A percentile compares a stretch with the other conserved stretches of the same genome.
phyloP scores from a whole-genome alignment of 2,888 invertebrate species.

The Nomada flava region DNA sequence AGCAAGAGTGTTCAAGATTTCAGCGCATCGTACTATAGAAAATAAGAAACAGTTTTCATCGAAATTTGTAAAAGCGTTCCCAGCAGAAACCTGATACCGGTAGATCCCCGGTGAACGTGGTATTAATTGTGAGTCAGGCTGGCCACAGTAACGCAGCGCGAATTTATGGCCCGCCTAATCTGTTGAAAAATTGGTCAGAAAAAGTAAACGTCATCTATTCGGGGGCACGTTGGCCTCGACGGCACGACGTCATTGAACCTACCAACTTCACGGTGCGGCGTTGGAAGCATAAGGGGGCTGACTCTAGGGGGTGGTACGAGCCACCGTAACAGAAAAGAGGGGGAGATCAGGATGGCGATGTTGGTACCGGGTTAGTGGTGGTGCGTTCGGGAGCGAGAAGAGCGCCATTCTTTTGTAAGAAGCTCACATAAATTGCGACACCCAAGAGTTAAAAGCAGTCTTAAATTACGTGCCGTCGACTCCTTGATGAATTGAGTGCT shows the following conservation, averaged over 20 bases:
- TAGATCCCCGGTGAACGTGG: slow-evolving; percentile 33
- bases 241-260: slow-evolving; percentile 50
- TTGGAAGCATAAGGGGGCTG: slow-evolving; percentile 51
- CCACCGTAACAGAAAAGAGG: slow-evolving; percentile 60
- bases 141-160: slow-evolving; percentile 69
- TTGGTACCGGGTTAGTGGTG: slow-evolving; percentile 67
- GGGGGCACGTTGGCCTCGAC: slow-evolving; percentile 32
- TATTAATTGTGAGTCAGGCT: slow-evolving; percentile 64
- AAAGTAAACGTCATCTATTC: slow-evolving; percentile 66
- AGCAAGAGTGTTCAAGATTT: too few species aligned
- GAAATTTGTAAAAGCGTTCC: neutral
- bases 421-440: slow-evolving; percentile 84
- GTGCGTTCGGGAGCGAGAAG: slow-evolving; percentile 74
- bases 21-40: too few species aligned
- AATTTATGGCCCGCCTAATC: slow-evolving; percentile 81
- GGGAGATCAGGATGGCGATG: slow-evolving; percentile 66
- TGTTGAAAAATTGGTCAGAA: slow-evolving; percentile 79
- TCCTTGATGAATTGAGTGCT: slow-evolving; percentile 84
- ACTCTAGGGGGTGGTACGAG: slow-evolving; percentile 61
- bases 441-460: slow-evolving; percentile 85
- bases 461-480: slow-evolving; percentile 84
- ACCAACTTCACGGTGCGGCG: slow-evolving; percentile 45
- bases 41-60: neutral
- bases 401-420: slow-evolving; percentile 84
- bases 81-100: slow-evolving; percentile 3